phyloP scores from a whole-genome alignment of 2,113 vertebrate genomes.

The Siniperca chuatsi region DNA sequence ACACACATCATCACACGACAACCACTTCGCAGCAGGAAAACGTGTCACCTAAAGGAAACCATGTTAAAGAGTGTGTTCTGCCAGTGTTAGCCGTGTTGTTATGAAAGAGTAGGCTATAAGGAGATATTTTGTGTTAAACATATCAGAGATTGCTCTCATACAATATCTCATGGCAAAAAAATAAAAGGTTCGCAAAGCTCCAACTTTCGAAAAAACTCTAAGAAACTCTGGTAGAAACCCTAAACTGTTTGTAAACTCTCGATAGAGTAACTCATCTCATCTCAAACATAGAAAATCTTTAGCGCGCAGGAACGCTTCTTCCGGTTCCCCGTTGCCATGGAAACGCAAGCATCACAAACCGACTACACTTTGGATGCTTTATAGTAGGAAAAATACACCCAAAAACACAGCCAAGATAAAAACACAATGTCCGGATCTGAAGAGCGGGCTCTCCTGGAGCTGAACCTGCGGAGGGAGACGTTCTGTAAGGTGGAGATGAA shows the following conservation, averaged over 20 bases:
- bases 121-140: background rate
- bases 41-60: background rate
- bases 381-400: background rate
- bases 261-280: background rate
- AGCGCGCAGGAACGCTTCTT: background rate
- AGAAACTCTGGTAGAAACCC: background rate
- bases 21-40: no score
- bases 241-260: background rate
- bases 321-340: constrained; percentile 66
- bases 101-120: background rate
- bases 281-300: constrained; percentile 22
- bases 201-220: background rate
- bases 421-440: constrained; percentile 49
- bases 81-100: no score
- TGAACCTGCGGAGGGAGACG: constrained; percentile 83
- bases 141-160: background rate
- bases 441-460: constrained; percentile 68
- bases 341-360: constrained; percentile 10
- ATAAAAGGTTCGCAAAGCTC: background rate
- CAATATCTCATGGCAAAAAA: background rate
- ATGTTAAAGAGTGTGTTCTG: background rate
- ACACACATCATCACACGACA: background rate
- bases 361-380: background rate
- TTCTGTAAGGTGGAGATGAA: constrained; percentile 84
- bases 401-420: background rate